Conservation (phyloP, 2,888 invertebrate genomes). For the Apoda limacodes region DNA sequence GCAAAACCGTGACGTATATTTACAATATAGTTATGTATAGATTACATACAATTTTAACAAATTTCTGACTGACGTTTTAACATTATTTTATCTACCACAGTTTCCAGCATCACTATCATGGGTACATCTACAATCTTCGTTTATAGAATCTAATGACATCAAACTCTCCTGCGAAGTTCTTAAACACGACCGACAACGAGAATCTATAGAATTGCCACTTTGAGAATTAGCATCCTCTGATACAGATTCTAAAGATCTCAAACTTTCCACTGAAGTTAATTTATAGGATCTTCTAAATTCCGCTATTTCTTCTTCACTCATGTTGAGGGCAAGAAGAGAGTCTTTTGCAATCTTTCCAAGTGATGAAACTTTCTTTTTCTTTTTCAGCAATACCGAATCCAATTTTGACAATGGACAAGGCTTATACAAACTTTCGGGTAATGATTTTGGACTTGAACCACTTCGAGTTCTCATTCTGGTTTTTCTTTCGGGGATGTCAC, state of each 20-base stretch:
- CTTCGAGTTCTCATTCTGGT: slow-evolving; percentile 41
- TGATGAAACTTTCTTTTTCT: slow-evolving; percentile 54
- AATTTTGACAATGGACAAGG: slow-evolving; percentile 46
- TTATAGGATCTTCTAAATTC: slow-evolving; percentile 56
- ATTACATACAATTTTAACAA: slow-evolving; percentile 6
- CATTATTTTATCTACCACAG: slow-evolving; percentile 36
- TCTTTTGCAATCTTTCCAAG: slow-evolving; percentile 60
- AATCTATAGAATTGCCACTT: slow-evolving; percentile 54
- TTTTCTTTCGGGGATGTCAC: slow-evolving; percentile 52
- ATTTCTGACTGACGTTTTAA: slow-evolving; percentile 11
- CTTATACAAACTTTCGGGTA: slow-evolving; percentile 56
- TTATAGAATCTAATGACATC: slow-evolving; percentile 57
- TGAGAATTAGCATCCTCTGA: slow-evolving; percentile 59
- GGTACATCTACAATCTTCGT: slow-evolving; percentile 50
- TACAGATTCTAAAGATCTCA: slow-evolving; percentile 54
- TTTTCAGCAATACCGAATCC: slow-evolving; percentile 38
- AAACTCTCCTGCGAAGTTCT: slow-evolving; percentile 58
- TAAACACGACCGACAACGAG: slow-evolving; percentile 47
- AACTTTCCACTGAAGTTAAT: slow-evolving; percentile 54
- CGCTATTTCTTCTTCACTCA: slow-evolving; percentile 59
- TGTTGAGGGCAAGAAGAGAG: slow-evolving; percentile 54
- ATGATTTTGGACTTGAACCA: slow-evolving; percentile 57
- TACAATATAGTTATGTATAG: too few relatives aligned
- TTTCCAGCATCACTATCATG: slow-evolving; percentile 37
- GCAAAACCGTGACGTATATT: too few relatives aligned